These are phyloP conservation scores for Corbicula japonica DNA, from an alignment of 2,888 invertebrate genomes.

Conservation along the genomic window DNA sequence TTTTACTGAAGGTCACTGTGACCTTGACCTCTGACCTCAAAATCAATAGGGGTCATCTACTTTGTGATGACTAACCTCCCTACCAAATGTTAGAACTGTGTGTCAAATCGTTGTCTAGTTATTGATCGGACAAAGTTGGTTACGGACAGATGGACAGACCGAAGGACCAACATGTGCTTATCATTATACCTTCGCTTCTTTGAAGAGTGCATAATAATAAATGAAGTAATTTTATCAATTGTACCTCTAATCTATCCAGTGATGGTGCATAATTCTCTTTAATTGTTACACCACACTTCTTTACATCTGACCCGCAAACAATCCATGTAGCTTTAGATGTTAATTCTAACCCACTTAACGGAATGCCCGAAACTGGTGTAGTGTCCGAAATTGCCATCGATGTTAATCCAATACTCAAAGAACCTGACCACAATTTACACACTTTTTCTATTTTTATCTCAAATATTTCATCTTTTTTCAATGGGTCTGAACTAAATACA, in stretches of 20 bases:
- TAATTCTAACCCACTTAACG: slow-evolving; percentile 80
- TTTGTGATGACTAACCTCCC: no score
- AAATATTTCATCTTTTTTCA: slow-evolving; percentile 92
- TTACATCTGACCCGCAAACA: slow-evolving; percentile 90
- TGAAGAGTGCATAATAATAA: slow-evolving; percentile 3
- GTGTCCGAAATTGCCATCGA: slow-evolving; percentile 90
- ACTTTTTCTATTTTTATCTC: slow-evolving; percentile 94
- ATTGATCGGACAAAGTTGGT: no score
- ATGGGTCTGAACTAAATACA: slow-evolving; percentile 91
- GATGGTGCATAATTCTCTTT: slow-evolving; percentile 91
- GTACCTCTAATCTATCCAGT: slow-evolving; percentile 94
- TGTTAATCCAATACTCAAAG: slow-evolving; percentile 95
- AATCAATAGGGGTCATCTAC: no score
- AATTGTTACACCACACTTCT: slow-evolving; percentile 90
- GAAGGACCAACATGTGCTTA: not conserved
- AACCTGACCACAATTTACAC: slow-evolving; percentile 96
- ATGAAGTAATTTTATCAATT: no score
- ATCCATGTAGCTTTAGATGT: slow-evolving; percentile 84
- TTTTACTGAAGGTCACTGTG: no score
- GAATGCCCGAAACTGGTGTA: slow-evolving; percentile 88
- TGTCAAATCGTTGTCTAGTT: no score
- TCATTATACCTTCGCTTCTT: not conserved
- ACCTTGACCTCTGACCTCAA: no score
- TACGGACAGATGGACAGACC: no score
- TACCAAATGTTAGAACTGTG: no score